Percentiles rank a stretch among this genome's conserved stretches.
Conservation (phyloP, 2,888 invertebrate genomes). For the Chirona hameri region DNA sequence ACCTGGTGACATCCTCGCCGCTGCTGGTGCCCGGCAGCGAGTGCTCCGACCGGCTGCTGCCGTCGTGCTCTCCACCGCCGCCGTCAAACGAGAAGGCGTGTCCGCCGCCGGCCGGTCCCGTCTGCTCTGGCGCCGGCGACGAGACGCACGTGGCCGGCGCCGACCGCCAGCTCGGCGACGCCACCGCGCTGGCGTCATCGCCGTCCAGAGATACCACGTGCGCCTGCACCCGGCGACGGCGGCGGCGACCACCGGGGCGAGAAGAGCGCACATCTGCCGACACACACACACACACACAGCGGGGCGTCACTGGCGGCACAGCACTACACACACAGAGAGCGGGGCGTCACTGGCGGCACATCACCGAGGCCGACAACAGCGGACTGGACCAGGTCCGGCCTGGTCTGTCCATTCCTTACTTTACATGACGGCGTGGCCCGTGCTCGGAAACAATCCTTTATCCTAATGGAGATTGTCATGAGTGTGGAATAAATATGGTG, state of each 20-base stretch:
- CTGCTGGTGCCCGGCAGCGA: slow-evolving; percentile 11
- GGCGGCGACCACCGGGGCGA: background rate
- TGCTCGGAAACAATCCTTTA: no score
- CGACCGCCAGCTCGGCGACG: slow-evolving; percentile 42
- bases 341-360: no score
- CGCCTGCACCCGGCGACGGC: background rate
- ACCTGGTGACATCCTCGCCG: background rate
- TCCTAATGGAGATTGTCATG: no score
- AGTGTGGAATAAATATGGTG: no score
- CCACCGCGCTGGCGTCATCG: slow-evolving; percentile 24
- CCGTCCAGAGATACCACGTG: slow-evolving; percentile 24
- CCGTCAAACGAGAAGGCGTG: background rate
- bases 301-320: no score
- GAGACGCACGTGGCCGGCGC: slow-evolving; percentile 48
- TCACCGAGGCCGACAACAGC: no score
- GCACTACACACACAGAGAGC: background rate
- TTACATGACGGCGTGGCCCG: no score
- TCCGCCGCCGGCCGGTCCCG: background rate
- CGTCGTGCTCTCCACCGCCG: background rate
- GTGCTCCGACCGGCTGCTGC: slow-evolving; percentile 14
- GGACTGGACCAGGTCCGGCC: no score
- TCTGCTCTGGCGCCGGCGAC: background rate
- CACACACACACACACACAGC: background rate
- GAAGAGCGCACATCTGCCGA: slow-evolving; percentile 35
- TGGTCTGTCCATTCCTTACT: no score